These are phyloP conservation scores for Macrosiphum euphorbiae DNA, from an alignment of 2,888 invertebrate genomes.

Conservation along the genomic window DNA sequence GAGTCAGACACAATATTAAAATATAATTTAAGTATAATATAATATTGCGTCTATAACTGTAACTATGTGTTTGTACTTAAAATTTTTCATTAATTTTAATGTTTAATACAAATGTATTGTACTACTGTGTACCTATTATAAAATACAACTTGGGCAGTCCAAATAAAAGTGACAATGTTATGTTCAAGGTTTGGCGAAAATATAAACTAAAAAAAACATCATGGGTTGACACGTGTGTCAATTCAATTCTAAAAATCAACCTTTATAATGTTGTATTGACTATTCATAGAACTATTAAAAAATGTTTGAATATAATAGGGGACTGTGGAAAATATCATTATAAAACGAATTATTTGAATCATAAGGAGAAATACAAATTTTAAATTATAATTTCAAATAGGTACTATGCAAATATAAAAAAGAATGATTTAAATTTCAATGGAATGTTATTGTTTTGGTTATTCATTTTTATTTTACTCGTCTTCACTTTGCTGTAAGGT, in stretches of 20 bases:
- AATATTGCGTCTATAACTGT: not conserved
- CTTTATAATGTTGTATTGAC: slow-evolving; percentile 7
- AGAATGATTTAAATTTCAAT: slow-evolving; percentile 15
- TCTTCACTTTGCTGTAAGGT: not conserved
- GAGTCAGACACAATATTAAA: not conserved
- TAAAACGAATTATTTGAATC: not conserved
- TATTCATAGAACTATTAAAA: not conserved
- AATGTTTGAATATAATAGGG: not conserved
- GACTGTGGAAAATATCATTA: not conserved
- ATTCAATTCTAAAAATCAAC: slow-evolving; percentile 35
- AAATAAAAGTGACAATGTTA: not conserved
- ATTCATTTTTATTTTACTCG: not conserved
- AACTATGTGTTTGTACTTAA: not conserved
- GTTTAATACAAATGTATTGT: not conserved
- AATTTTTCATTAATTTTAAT: not conserved
- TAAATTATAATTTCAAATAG: slow-evolving; percentile 54
- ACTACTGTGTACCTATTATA: not conserved
- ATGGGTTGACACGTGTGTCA: slow-evolving; percentile 24
- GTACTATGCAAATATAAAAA: slow-evolving; percentile 3
- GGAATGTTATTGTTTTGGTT: not conserved
- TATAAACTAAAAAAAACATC: not conserved
- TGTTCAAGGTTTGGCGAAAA: not conserved
- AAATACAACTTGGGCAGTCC: not conserved
- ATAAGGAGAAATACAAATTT: not conserved
- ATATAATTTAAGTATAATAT: no score